Percentiles rank a stretch among this genome's conserved stretches.
Conservation (phyloP, 2,113 vertebrate genomes). For the Dascyllus trimaculatus region DNA sequence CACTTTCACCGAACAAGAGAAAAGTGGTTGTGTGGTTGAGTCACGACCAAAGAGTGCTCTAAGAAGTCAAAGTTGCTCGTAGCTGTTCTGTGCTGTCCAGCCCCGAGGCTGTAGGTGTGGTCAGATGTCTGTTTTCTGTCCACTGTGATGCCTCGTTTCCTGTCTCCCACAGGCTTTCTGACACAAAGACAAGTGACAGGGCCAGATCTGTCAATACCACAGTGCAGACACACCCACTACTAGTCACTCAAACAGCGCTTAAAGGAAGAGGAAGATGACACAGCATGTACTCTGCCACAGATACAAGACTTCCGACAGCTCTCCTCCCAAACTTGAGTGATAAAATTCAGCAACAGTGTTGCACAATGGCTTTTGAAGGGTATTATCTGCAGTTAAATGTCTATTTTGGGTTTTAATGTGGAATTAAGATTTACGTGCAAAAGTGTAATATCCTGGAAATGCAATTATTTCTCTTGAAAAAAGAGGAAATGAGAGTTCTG, state of each 20-base stretch:
- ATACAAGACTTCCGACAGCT: conserved; percentile 51
- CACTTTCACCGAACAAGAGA: neutral
- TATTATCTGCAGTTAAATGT: neutral
- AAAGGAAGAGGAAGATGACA: conserved; percentile 71
- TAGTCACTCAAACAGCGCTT: conserved; percentile 50
- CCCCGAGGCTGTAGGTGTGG: conserved; percentile 64
- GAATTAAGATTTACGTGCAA: conserved; percentile 1
- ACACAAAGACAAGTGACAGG: conserved; percentile 71
- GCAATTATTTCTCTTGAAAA: neutral
- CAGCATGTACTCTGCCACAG: conserved; percentile 49
- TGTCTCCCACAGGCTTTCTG: conserved; percentile 64
- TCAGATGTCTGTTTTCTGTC: conserved; percentile 61
- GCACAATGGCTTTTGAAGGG: neutral
- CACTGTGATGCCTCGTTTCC: conserved; percentile 64
- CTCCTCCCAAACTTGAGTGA: neutral
- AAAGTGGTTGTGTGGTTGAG: conserved; percentile 11
- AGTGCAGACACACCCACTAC: conserved; percentile 62
- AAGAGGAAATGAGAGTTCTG: conserved; percentile 49
- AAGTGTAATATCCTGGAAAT: conserved; percentile 16
- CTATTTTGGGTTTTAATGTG: neutral
- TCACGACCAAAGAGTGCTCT: conserved; percentile 4
- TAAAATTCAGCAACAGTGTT: neutral
- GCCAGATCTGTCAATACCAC: conserved; percentile 71
- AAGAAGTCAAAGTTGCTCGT: neutral
- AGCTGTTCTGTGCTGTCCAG: neutral